Percentiles rank a stretch among this genome's conserved stretches.
Conservation (phyloP, 1,140 invertebrate genomes). For the Cotesia vestalis region DNA sequence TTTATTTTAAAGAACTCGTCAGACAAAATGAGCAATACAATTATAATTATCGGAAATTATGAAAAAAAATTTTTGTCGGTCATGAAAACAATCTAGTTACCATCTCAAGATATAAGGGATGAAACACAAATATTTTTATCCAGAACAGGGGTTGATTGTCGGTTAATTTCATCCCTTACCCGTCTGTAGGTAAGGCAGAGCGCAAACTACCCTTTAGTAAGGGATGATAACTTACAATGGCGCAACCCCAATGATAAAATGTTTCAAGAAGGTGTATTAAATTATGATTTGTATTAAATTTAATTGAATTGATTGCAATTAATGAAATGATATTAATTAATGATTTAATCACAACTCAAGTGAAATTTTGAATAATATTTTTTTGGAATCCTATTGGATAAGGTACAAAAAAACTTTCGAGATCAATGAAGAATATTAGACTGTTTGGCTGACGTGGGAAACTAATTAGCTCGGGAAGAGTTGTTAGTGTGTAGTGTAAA, state of each 20-base stretch:
- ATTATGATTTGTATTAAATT: no score
- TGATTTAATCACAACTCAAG: no score
- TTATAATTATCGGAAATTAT: no score
- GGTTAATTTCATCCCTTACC: conserved; percentile 47
- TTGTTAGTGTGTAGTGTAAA: background rate
- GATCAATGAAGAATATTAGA: background rate
- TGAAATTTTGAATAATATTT: no score
- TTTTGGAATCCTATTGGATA: background rate
- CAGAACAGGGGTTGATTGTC: conserved; percentile 2
- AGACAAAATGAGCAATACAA: no score
- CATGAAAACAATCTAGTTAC: conserved; percentile 45
- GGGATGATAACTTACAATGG: background rate
- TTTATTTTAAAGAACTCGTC: no score
- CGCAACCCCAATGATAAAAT: background rate
- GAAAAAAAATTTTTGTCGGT: background rate
- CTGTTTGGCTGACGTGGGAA: conserved; percentile 25
- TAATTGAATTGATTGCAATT: no score
- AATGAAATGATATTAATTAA: no score
- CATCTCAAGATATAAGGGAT: conserved; percentile 56
- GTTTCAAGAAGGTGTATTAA: no score
- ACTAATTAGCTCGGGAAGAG: background rate
- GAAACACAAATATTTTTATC: background rate
- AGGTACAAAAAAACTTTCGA: background rate
- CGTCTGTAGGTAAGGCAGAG: conserved; percentile 59
- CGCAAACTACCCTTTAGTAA: conserved; percentile 7